Evolutionary conservation across 2,888 invertebrate genomes (phyloP).

Genomic region (Apoderus coryli): DNA sequence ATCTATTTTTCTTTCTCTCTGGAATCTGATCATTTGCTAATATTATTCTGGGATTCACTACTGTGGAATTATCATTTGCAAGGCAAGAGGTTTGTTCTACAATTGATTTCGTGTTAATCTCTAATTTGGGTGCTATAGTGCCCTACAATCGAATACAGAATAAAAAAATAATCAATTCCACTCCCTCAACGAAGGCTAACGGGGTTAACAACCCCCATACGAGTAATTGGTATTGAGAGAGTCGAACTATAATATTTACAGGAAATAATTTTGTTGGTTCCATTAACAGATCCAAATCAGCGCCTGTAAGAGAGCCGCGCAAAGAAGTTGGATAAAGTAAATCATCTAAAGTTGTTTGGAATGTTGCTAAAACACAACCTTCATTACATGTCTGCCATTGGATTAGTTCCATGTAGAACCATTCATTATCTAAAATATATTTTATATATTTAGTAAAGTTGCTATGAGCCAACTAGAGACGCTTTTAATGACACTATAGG

Average conservation of each 20-base stretch:
- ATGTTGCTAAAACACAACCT: conserved; percentile 44
- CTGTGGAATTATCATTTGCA: conserved; percentile 17
- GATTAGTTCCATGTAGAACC: conserved; percentile 46
- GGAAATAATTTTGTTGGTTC: conserved; percentile 50
- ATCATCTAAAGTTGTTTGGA: conserved; percentile 47
- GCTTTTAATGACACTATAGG: no score
- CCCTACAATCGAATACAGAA: conserved; percentile 35
- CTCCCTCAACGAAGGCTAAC: no score
- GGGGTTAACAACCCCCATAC: no score
- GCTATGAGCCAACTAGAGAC: no score
- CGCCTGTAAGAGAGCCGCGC: conserved; percentile 41
- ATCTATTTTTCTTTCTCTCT: conserved; percentile 11
- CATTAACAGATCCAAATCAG: conserved; percentile 51
- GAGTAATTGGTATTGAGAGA: not conserved
- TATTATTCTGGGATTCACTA: conserved; percentile 33
- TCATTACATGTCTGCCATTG: conserved; percentile 41
- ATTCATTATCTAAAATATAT: conserved; percentile 37
- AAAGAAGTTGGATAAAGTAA: conserved; percentile 45
- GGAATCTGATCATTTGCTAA: conserved; percentile 23
- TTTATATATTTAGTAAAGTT: no score
- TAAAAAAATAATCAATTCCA: no score
- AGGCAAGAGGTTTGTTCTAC: conserved; percentile 42
- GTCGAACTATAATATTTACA: conserved; percentile 31
- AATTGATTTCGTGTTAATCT: conserved; percentile 50
- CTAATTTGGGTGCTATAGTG: conserved; percentile 56